These are phyloP conservation scores for Paracentrotus lividus DNA, from an alignment of 53 echinoderm and acorn worm species.

Conservation along the genomic window DNA sequence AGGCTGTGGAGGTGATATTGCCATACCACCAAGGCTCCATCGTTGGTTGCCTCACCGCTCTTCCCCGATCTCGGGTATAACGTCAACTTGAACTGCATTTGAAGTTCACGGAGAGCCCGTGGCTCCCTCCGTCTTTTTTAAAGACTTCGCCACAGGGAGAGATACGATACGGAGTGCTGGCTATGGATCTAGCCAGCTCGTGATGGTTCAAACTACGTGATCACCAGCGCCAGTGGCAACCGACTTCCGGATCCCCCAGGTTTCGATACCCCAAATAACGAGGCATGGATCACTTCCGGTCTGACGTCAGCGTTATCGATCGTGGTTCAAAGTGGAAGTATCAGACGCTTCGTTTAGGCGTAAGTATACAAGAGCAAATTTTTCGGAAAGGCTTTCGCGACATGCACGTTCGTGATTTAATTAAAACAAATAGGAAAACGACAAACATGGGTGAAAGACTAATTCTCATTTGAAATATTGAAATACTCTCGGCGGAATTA, in stretches of 20 bases:
- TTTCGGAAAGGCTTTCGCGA: too few species aligned
- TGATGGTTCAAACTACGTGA: slow-evolving; percentile 89
- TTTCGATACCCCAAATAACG: slow-evolving; percentile 72
- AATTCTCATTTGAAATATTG: too few species aligned
- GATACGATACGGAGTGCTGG: slow-evolving; percentile 84
- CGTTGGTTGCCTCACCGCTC: slow-evolving; percentile 84
- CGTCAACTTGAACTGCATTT: slow-evolving; percentile 84
- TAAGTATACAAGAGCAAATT: slow-evolving; percentile 63
- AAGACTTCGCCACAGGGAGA: slow-evolving; percentile 82
- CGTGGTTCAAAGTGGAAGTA: slow-evolving; percentile 86
- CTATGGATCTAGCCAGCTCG: slow-evolving; percentile 76
- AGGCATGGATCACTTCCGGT: slow-evolving; percentile 88
- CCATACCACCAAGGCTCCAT: slow-evolving; percentile 79
- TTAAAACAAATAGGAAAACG: too few species aligned
- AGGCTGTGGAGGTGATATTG: slow-evolving; percentile 86
- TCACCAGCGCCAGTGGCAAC: slow-evolving; percentile 81
- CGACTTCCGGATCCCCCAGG: slow-evolving; percentile 77
- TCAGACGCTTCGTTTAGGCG: slow-evolving; percentile 77
- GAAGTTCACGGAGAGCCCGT: slow-evolving; percentile 81
- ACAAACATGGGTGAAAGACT: too few species aligned
- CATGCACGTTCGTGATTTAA: too few species aligned
- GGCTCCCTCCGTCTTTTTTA: slow-evolving; percentile 82
- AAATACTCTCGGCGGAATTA: too few species aligned
- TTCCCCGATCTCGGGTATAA: slow-evolving; percentile 89
- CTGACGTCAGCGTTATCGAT: slow-evolving; percentile 84